phyloP scores from a whole-genome alignment of 2,113 vertebrate genomes.

The Scytalopus superciliaris region DNA sequence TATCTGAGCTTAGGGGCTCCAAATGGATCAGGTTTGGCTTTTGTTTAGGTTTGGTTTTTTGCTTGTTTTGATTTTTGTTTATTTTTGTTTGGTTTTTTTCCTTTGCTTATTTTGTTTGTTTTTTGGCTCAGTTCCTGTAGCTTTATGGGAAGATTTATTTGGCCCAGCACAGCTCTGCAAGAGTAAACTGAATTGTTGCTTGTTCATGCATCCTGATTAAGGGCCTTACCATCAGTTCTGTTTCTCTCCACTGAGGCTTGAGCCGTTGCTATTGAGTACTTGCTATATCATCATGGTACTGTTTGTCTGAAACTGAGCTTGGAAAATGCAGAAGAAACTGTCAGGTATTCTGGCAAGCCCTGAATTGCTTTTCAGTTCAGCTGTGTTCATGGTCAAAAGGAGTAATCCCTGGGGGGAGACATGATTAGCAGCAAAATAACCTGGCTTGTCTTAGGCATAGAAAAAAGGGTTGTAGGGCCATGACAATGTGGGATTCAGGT shows the following conservation, averaged over 20 bases:
- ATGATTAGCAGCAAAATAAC: slow-evolving; percentile 8
- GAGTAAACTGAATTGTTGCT: slow-evolving; percentile 13
- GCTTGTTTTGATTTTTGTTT: neutral
- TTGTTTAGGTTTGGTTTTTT: neutral
- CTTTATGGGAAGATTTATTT: slow-evolving; percentile 39
- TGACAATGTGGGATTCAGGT: neutral
- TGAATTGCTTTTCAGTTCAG: slow-evolving; percentile 32
- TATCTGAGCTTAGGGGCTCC: neutral
- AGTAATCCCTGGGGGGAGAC: neutral
- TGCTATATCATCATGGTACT: slow-evolving; percentile 18
- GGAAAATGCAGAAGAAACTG: neutral
- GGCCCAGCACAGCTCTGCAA: neutral
- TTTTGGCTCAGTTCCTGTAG: neutral
- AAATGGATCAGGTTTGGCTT: neutral
- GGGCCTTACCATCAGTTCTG: neutral
- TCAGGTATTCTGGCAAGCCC: slow-evolving; percentile 7
- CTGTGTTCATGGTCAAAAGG: neutral
- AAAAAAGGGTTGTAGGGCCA: neutral
- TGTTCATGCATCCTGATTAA: slow-evolving; percentile 47
- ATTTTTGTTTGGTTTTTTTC: neutral
- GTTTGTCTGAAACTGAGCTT: slow-evolving; percentile 44
- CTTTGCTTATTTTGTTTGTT: neutral
- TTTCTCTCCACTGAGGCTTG: slow-evolving; percentile 14
- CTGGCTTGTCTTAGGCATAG: neutral
- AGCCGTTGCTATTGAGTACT: slow-evolving; percentile 13